A percentile compares a stretch with the other conserved stretches of the same genome.
Evolutionary conservation across 2,888 invertebrate genomes (phyloP).

Genomic region (Oligia fasciuncula): DNA sequence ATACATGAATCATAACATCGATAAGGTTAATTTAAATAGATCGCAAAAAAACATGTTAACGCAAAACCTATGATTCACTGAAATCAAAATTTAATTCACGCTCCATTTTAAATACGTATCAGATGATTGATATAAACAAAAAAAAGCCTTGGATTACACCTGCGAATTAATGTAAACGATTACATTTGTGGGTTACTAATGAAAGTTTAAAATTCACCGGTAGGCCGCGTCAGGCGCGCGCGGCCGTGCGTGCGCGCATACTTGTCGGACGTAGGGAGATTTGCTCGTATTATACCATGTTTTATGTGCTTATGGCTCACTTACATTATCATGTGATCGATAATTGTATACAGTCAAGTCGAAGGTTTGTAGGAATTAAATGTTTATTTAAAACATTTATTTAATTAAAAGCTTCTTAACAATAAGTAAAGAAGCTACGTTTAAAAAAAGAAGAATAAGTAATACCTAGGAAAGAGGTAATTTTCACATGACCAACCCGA

Average conservation of each 20-base stretch:
- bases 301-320: conserved; percentile 55
- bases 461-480: background rate
- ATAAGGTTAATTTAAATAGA: background rate
- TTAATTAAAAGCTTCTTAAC: no score
- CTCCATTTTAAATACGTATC: conserved; percentile 77
- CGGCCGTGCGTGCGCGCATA: conserved; percentile 49
- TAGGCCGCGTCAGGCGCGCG: conserved; percentile 60
- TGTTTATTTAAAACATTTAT: background rate
- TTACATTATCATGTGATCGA: conserved; percentile 42
- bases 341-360: conserved; percentile 13
- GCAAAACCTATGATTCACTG: conserved; percentile 16
- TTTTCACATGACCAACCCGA: background rate
- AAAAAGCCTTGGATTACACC: conserved; percentile 81
- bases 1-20: background rate
- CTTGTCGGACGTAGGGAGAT: conserved; percentile 56
- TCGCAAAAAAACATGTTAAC: background rate
- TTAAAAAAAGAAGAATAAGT: background rate
- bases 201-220: conserved; percentile 77
- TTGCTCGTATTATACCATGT: conserved; percentile 58
- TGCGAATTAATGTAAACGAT: conserved; percentile 77
- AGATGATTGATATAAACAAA: conserved; percentile 77
- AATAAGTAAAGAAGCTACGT: background rate
- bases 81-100: conserved; percentile 64
- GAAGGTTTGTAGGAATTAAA: conserved; percentile 7
- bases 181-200: conserved; percentile 80